Evolutionary conservation across 2,888 invertebrate species (phyloP), one percentile per base, ranked within the genome.

Genomic region (Drosophila subsilvestris): DNA sequence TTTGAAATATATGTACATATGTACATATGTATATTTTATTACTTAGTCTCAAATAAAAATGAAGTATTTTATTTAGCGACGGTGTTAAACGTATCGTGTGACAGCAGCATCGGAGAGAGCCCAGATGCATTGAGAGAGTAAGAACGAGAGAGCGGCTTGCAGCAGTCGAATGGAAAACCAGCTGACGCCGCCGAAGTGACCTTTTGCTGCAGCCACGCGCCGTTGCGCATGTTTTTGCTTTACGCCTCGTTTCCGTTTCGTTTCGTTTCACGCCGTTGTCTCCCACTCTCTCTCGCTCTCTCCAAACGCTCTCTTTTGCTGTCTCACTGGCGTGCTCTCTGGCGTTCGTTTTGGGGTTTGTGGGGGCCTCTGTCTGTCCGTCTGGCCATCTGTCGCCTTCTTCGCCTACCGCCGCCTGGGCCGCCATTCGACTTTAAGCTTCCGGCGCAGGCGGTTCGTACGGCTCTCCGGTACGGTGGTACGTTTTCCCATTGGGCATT

Each of bases 381-480:
- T 12, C 32, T 10, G 12, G 22, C 22, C 27, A 29, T 59, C 43
- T 53, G 60, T 50, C 48, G 27, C 49, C 45, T 63, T 63, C 42
- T 49, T 43, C 22, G 57, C 14, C 37, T 37, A n/a, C 37, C 37
- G 37, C 37, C 14, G 37, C 37, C 37, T 37, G 37, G 37, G n/a
- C 44, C 62, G 59, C 68, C 58, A 84, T 88, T 90, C 83, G 75
- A 79, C 68, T 80, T 89, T 89, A 78, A 88, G 89, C 90, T 90
- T 86, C 83, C 90, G 90, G 86, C 83, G 88, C 76, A 79, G 75
- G 76, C 84, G 86, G 88, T 86, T 78, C 60, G 68, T 45, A 43
- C 51, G 70, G 68, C 66, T 68, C 58, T 50, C 62, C 43, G 61
- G 70, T 73, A 54, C 61, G 70, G 53, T 47, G 51, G 43, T 63